These are phyloP conservation scores for Yponomeuta sedellus DNA, from an alignment of 2,888 invertebrate genomes.

Conservation along the genomic window DNA sequence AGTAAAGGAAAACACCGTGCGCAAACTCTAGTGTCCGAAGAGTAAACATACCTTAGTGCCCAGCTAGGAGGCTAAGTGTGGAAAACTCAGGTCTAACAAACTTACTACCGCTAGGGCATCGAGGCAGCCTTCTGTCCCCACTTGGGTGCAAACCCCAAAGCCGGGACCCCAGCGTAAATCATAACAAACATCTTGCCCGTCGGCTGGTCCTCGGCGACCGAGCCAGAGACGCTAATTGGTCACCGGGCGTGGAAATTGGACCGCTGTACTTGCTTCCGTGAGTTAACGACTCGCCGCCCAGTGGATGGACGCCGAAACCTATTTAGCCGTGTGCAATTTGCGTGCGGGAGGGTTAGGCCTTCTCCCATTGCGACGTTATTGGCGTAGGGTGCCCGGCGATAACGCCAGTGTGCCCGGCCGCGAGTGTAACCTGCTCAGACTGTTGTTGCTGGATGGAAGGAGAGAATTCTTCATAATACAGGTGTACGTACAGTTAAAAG, in stretches of 20 bases:
- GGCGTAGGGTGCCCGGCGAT: no score
- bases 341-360: constrained; percentile 53
- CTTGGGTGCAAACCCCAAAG: constrained; percentile 11
- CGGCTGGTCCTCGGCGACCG: constrained; percentile 40
- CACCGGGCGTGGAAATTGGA: constrained; percentile 70
- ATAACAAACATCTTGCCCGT: constrained; percentile 68
- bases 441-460: no score
- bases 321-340: constrained; percentile 72
- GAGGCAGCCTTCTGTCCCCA: not conserved
- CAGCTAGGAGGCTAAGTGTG: no score
- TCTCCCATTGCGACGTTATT: not conserved
- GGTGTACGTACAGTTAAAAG: no score
- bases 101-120: no score
- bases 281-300: constrained; percentile 71
- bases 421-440: no score
- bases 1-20: no score
- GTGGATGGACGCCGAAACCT: constrained; percentile 70
- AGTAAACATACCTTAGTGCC: no score
- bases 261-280: constrained; percentile 71
- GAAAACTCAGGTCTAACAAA: no score
- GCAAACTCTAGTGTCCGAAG: no score
- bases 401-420: no score
- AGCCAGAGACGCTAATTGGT: constrained; percentile 69
- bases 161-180: constrained; percentile 48
- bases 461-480: no score